Evolutionary conservation across 2,113 vertebrate genomes (phyloP).

Genomic region (Coryphaenoides rupestris): DNA sequence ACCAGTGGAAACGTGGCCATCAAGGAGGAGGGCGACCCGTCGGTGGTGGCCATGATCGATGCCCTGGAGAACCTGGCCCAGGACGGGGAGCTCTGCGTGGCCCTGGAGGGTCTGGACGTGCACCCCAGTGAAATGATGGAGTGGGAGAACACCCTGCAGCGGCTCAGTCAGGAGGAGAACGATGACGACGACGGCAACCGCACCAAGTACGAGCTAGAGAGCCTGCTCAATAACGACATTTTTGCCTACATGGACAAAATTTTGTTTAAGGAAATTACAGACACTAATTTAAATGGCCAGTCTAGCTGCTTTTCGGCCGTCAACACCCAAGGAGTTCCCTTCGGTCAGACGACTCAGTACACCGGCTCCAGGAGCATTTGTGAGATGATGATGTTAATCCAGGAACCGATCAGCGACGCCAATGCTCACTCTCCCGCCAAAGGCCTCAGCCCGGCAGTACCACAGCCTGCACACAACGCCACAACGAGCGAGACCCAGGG

Average conservation of each 20-base stretch:
- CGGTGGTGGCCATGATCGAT: conserved; percentile 49
- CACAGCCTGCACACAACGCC: background rate
- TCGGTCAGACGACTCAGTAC: background rate
- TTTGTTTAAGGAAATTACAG: conserved; percentile 52
- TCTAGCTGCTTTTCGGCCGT: conserved; percentile 19
- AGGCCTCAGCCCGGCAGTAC: background rate
- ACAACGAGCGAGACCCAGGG: background rate
- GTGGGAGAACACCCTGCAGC: conserved; percentile 66
- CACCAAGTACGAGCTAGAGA: conserved; percentile 27
- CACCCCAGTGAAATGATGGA: conserved; percentile 33
- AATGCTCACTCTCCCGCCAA: conserved; percentile 13
- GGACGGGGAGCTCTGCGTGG: conserved; percentile 18
- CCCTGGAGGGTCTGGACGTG: conserved; percentile 36
- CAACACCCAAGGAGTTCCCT: conserved; percentile 1
- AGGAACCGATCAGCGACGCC: background rate
- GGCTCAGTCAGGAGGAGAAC: conserved; percentile 34
- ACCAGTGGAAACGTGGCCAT: background rate
- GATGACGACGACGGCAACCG: fast-evolving
- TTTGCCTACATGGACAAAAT: conserved; percentile 53
- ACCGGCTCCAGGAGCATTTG: background rate
- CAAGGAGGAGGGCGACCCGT: conserved; percentile 55
- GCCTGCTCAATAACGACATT: conserved; percentile 44
- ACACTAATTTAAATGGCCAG: background rate
- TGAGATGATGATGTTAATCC: conserved; percentile 27
- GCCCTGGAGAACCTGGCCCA: conserved; percentile 50